Conservation (phyloP, 2,888 invertebrate species). For the Oligia fasciuncula region DNA sequence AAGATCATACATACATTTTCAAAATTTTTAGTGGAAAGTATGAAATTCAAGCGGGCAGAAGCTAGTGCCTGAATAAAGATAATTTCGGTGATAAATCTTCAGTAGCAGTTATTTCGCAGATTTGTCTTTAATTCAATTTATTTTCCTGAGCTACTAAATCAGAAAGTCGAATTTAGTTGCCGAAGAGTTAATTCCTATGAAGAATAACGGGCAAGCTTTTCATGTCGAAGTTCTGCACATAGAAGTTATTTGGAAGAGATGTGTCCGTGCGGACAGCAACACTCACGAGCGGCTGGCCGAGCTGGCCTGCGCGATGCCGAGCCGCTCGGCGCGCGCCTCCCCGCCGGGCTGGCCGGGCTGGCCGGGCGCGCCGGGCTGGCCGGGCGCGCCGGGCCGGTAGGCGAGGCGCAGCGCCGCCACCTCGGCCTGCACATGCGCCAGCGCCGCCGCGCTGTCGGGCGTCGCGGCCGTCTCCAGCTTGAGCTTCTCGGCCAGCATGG, state of each 20-base stretch:
- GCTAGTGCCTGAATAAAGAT: background rate
- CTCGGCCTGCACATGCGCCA: conserved; percentile 91
- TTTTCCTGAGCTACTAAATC: background rate
- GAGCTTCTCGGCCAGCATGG: conserved; percentile 95
- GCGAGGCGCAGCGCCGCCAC: conserved; percentile 93
- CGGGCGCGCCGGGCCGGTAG: conserved; percentile 91
- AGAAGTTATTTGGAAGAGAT: background rate
- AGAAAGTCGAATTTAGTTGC: background rate
- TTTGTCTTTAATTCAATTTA: background rate
- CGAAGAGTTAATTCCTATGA: background rate
- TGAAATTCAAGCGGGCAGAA: too few species aligned
- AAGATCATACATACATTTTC: too few species aligned
- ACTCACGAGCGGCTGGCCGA: conserved; percentile 66
- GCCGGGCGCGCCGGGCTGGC: conserved; percentile 87
- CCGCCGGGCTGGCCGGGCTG: background rate
- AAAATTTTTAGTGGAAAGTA: too few species aligned
- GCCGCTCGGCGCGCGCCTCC: conserved; percentile 90
- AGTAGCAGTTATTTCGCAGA: background rate
- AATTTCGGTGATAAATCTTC: background rate
- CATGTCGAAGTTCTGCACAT: background rate
- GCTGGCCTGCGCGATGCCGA: conserved; percentile 96
- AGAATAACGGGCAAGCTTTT: background rate
- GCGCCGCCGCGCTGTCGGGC: conserved; percentile 11
- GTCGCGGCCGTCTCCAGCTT: conserved; percentile 81
- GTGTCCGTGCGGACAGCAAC: background rate